phyloP scores from a whole-genome alignment of 2,888 invertebrate species.

The Chrysodeixis includens region DNA sequence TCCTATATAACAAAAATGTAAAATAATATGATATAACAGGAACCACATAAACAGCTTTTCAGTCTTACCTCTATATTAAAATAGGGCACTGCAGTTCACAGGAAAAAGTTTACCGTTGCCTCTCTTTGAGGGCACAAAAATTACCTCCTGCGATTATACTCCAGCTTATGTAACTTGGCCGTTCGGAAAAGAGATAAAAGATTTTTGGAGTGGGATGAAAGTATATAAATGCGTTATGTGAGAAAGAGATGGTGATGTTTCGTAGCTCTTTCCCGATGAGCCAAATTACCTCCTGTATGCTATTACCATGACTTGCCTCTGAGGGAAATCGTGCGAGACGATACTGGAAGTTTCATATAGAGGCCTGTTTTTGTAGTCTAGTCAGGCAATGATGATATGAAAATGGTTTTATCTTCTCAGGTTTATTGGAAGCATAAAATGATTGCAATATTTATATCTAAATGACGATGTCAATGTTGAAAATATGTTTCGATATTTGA shows the following conservation, averaged over 20 bases:
- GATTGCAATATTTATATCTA: too few species aligned
- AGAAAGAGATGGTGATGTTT: too few species aligned
- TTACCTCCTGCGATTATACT: constrained; percentile 26
- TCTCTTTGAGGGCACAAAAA: constrained; percentile 38
- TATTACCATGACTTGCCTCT: constrained; percentile 14
- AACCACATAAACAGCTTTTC: neutral
- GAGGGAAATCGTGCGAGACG: constrained; percentile 9
- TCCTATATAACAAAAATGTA: neutral
- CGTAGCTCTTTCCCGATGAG: too few species aligned
- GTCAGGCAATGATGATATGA: neutral
- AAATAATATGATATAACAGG: neutral
- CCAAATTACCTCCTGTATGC: constrained; percentile 28
- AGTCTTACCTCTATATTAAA: constrained; percentile 16
- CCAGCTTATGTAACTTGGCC: too few species aligned
- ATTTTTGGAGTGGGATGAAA: too few species aligned
- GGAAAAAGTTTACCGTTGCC: constrained; percentile 27
- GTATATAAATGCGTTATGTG: too few species aligned
- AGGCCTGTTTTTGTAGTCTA: neutral
- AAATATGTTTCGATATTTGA: too few species aligned
- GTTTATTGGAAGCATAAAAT: too few species aligned
- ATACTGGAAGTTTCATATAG: neutral
- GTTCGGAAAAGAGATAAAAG: too few species aligned
- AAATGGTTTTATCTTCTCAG: too few species aligned
- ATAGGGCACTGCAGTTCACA: constrained; percentile 22
- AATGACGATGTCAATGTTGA: too few species aligned